Percentiles rank a stretch among this genome's conserved stretches.
Evolutionary conservation across 1,140 invertebrate species (phyloP).

Genomic region (Rhynchophorus ferrugineus): DNA sequence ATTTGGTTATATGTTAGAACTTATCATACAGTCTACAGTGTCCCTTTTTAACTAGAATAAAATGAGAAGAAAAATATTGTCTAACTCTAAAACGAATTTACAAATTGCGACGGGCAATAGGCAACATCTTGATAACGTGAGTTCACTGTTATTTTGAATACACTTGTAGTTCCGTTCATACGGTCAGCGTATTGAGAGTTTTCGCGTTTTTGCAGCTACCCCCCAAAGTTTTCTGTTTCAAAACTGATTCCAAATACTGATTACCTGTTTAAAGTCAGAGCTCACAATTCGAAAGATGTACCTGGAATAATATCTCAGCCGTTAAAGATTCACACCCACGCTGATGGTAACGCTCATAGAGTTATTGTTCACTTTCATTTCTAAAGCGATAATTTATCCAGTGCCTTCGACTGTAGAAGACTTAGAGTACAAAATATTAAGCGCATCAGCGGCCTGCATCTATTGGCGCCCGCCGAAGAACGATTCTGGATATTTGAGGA

Average conservation of each 20-base stretch:
- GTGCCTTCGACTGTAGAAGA: conserved; percentile 32
- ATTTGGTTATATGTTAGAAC: too few relatives aligned
- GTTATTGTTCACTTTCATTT: not conserved
- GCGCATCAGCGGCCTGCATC: conserved; percentile 28
- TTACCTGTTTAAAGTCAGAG: conserved; percentile 54
- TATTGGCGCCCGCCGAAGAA: conserved; percentile 28
- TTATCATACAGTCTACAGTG: too few relatives aligned
- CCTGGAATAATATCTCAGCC: conserved; percentile 25
- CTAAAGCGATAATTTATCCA: conserved; percentile 10
- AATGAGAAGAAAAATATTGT: too few relatives aligned
- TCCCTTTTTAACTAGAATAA: too few relatives aligned
- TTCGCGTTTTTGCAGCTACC: conserved; percentile 37
- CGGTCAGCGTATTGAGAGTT: too few relatives aligned
- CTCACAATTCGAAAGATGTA: conserved; percentile 27
- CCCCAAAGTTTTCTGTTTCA: conserved; percentile 43
- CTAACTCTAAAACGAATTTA: too few relatives aligned
- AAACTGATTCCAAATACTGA: conserved; percentile 51
- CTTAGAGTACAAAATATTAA: conserved; percentile 29
- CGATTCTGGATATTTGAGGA: conserved; percentile 25
- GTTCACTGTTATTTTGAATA: too few relatives aligned
- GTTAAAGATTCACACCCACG: conserved; percentile 24
- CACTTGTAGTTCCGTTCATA: too few relatives aligned
- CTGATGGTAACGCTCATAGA: conserved; percentile 34
- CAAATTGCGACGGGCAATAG: too few relatives aligned
- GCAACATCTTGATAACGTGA: too few relatives aligned